Evolutionary conservation across 2,113 vertebrate genomes (phyloP).

Genomic region (Lampris incognitus): DNA sequence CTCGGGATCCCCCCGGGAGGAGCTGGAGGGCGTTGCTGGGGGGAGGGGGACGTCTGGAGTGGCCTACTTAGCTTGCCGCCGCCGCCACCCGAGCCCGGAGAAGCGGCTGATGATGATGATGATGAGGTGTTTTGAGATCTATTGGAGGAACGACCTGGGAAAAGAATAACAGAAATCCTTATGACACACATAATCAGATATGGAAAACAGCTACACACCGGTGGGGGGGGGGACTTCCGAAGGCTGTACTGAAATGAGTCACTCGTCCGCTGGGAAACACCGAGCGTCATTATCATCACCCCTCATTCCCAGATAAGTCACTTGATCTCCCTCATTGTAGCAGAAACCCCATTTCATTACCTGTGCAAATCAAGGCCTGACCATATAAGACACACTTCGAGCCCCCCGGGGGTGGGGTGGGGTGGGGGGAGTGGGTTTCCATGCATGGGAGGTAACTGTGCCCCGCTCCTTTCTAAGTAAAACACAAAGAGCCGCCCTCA

Average conservation of each 20-base stretch:
- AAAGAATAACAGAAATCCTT: not conserved
- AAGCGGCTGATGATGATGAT: too few relatives aligned
- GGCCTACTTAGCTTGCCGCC: too few relatives aligned
- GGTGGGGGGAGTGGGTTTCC: not conserved
- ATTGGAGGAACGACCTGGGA: too few relatives aligned
- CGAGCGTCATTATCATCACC: slow-evolving; percentile 41
- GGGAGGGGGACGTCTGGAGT: too few relatives aligned
- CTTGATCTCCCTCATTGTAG: slow-evolving; percentile 64
- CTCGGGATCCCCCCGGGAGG: too few relatives aligned
- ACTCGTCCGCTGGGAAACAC: slow-evolving; percentile 40
- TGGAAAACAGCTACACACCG: not conserved
- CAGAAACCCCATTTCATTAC: slow-evolving; percentile 13
- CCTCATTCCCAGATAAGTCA: slow-evolving; percentile 45
- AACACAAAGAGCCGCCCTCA: slow-evolving; percentile 60
- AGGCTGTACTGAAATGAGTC: slow-evolving; percentile 38
- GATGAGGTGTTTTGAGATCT: too few relatives aligned
- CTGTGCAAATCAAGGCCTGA: slow-evolving; percentile 21
- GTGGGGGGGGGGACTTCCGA: not conserved
- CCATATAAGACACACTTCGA: slow-evolving; percentile 14
- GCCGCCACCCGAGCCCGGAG: too few relatives aligned
- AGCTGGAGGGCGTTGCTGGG: too few relatives aligned
- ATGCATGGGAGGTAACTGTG: slow-evolving; percentile 53
- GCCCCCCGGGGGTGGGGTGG: slow-evolving; percentile 10
- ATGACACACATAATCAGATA: slow-evolving; percentile 18
- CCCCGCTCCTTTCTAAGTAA: slow-evolving; percentile 33